A percentile compares a stretch with the other conserved stretches of the same genome.
Evolutionary conservation across 2,888 invertebrate species (phyloP).

Genomic region (Onthophagus sagittarius): DNA sequence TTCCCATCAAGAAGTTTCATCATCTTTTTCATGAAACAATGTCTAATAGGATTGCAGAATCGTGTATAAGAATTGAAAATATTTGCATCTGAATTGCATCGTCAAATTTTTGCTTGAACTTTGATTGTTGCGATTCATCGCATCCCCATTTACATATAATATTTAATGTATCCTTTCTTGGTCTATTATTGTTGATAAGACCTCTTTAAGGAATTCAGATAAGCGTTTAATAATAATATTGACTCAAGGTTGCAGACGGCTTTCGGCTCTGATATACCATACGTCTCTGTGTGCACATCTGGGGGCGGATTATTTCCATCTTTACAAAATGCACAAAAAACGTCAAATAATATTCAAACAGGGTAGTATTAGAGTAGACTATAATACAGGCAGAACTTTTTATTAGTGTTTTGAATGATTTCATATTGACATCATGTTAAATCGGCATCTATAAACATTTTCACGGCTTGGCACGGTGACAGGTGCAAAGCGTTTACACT

Average conservation of each 20-base stretch:
- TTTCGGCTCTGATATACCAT: neutral
- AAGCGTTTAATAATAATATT: neutral
- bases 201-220: neutral
- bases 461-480: neutral
- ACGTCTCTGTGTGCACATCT: no score
- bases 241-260: neutral
- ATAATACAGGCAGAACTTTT: no score
- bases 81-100: neutral
- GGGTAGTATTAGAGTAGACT: no score
- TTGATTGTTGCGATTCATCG: neutral
- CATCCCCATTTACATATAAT: neutral
- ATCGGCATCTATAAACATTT: neutral
- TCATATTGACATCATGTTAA: neutral
- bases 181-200: neutral
- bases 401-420: neutral
- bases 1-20: no score
- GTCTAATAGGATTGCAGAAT: no score
- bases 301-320: no score
- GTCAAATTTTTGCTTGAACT: slow-evolving; percentile 1
- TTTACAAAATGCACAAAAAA: no score
- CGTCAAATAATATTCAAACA: no score
- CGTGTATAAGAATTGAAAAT: neutral
- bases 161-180: neutral
- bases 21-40: no score
- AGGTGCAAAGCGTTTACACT: neutral